Percentiles rank a stretch among this genome's conserved stretches.
Conservation (phyloP, 2,797 vertebrate genomes). For the Phrynocephalus vlangalii region DNA sequence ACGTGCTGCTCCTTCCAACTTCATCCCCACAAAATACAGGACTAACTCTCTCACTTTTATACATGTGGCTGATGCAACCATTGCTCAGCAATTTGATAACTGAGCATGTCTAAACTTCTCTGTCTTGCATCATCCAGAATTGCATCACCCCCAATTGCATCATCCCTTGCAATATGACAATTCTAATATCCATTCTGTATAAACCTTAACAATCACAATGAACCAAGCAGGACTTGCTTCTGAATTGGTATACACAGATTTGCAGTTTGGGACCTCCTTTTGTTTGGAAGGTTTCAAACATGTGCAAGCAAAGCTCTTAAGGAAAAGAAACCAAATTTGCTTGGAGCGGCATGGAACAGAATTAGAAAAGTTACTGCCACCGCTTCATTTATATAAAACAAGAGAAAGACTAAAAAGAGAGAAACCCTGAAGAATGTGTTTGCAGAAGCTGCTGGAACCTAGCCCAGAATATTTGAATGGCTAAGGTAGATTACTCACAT, state of each 20-base stretch:
- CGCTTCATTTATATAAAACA: neutral
- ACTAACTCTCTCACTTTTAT: too few relatives aligned
- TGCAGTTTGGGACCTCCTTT: neutral
- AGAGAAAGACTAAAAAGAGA: neutral
- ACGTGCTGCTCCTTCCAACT: too few relatives aligned
- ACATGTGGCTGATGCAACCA: too few relatives aligned
- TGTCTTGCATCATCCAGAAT: too few relatives aligned
- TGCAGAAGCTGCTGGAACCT: conserved; percentile 3
- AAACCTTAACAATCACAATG: too few relatives aligned
- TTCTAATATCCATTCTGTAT: too few relatives aligned
- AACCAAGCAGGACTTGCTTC: neutral
- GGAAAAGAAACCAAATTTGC: neutral
- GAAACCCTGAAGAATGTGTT: neutral
- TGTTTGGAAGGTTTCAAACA: neutral
- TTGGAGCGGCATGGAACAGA: neutral
- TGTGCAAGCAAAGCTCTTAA: neutral
- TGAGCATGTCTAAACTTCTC: too few relatives aligned
- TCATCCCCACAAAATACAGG: too few relatives aligned
- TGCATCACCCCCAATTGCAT: too few relatives aligned
- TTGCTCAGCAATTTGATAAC: too few relatives aligned
- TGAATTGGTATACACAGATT: neutral
- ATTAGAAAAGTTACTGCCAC: neutral
- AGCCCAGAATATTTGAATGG: neutral
- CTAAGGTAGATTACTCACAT: neutral
- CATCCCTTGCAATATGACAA: too few relatives aligned